A percentile compares a stretch with the other conserved stretches of the same genome.
Evolutionary conservation across 1,140 invertebrate species (phyloP).

Genomic region (Eriosoma lanigerum): DNA sequence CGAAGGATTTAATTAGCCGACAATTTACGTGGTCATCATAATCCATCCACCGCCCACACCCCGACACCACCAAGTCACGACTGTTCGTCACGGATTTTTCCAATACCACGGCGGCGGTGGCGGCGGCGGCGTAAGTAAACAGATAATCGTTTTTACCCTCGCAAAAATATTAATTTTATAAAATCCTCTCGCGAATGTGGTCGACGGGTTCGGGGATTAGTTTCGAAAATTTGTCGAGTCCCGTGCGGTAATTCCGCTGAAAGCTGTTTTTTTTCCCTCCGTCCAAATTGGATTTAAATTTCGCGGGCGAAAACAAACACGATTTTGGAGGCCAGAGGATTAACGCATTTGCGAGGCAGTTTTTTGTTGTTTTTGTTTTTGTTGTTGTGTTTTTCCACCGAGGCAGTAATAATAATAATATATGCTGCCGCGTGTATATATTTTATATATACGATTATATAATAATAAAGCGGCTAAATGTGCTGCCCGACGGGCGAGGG

Average conservation of each 20-base stretch:
- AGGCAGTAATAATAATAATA: neutral
- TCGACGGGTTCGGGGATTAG: neutral
- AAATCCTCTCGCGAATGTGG: slow-evolving; percentile 15
- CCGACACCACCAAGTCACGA: neutral
- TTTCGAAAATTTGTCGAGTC: slow-evolving; percentile 7
- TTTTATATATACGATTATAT: too few relatives aligned
- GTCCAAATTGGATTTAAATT: slow-evolving; percentile 43
- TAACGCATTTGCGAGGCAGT: neutral
- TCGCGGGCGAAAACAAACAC: slow-evolving; percentile 37
- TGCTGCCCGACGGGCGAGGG: neutral
- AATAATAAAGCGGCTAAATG: slow-evolving; percentile 7
- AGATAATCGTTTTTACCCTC: slow-evolving; percentile 40
- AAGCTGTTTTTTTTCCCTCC: slow-evolving; percentile 24
- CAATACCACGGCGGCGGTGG: neutral
- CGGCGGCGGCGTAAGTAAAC: slow-evolving; percentile 37
- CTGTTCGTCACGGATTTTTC: slow-evolving; percentile 42
- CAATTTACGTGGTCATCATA: slow-evolving; percentile 44
- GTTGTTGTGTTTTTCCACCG: slow-evolving; percentile 8
- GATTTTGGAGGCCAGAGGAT: slow-evolving; percentile 29
- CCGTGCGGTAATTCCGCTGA: neutral
- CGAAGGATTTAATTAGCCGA: slow-evolving; percentile 25
- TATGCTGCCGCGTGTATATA: neutral
- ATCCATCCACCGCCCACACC: slow-evolving; percentile 1
- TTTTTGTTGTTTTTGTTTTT: neutral
- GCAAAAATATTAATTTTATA: slow-evolving; percentile 47